These are phyloP conservation scores for Tipula helvola DNA, from an alignment of 2,888 invertebrate species.

Conservation along the genomic window DNA sequence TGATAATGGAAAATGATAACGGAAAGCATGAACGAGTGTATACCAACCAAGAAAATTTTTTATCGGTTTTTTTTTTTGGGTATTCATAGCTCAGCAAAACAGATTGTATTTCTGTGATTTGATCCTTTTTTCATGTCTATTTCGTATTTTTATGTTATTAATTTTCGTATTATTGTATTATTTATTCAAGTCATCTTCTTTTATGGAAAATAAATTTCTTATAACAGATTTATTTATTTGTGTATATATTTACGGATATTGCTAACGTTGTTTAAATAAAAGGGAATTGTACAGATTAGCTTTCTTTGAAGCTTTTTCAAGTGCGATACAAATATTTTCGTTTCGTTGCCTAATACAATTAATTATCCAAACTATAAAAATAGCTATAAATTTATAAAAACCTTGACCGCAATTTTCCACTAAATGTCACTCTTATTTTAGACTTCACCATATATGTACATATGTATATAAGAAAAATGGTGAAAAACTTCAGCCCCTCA, in stretches of 20 bases:
- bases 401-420: background rate
- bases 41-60: background rate
- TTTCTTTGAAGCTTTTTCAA: background rate
- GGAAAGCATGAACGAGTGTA: background rate
- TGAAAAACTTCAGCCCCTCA: background rate
- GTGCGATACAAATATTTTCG: background rate
- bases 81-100: background rate
- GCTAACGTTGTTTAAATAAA: background rate
- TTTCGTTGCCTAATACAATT: background rate
- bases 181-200: background rate
- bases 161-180: background rate
- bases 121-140: background rate
- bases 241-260: background rate
- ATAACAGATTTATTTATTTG: background rate
- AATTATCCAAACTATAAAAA: background rate
- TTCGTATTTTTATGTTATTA: background rate
- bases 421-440: background rate
- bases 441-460: background rate
- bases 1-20: background rate
- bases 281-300: background rate
- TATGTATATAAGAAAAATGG: too few species aligned
- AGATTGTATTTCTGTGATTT: background rate
- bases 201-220: background rate
- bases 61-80: background rate
- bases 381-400: background rate